Evolutionary conservation across 2,797 vertebrate species (phyloP), one percentile per base, ranked within the genome.

Genomic region (Hemibagrus guttatus): DNA sequence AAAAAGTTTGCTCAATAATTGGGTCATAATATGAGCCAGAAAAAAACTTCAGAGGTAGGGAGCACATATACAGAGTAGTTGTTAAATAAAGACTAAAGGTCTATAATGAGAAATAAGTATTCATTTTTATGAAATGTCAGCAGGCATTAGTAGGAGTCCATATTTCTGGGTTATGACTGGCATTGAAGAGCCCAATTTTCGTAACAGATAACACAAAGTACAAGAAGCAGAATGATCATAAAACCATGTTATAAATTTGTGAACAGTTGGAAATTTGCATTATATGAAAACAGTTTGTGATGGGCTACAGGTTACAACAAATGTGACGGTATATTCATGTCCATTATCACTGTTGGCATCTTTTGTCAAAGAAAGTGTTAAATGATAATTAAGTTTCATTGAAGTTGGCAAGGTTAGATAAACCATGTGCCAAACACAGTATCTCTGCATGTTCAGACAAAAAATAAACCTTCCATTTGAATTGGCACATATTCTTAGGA

Each of bases 261-360:
- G 90, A 93, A 91, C 90, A 75, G 94, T 94, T 93, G 88, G 84
- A 90, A 89, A 95, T 95, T 95, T 95, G 94, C 95, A 95, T 95
- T 85, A 35, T 83, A 91, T 87, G 90, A 82, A 93, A 91, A 91
- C 89, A 91, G 91, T 88, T 88, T 61, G 75, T 52, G 84, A 89
- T 35, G 59, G 61, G 75, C 61, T 86, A 64, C 54, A 79, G 78
- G 69, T 86, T 85, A 64, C 72, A 80, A 79, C n/a, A 59, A 84
- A 28, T 9, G 68, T 75, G 63, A 61, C 17, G 63, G 68, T 23
- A 35, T 59, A 35, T 58, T 75, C 71, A 83, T 82, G 42, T 69
- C 54, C 17, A 46, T 56, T 88, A 64, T 89, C 78, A 86, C 78
- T 88, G 84, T 89, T 87, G 85, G 87, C 85, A 90, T 75, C 49